phyloP scores from a whole-genome alignment of 1,140 invertebrate genomes.

The Sinella curviseta region DNA sequence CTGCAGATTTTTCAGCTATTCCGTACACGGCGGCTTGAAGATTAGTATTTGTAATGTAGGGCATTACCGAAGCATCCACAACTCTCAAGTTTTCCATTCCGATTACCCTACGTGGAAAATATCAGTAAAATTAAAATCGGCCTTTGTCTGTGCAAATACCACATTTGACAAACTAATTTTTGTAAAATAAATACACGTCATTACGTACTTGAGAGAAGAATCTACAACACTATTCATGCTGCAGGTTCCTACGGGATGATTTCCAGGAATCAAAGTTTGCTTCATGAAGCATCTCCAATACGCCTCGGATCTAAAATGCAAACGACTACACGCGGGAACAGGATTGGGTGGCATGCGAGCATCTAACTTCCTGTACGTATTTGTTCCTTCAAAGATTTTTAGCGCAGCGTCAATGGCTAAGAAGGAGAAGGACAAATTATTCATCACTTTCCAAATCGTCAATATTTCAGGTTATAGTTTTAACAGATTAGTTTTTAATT shows the following conservation, averaged over 20 bases:
- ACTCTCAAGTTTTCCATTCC: neutral
- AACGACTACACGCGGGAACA: neutral
- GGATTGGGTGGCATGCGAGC: neutral
- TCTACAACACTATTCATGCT: neutral
- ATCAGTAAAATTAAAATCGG: neutral
- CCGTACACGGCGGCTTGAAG: neutral
- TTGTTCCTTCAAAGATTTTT: neutral
- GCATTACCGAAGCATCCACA: conserved; percentile 1
- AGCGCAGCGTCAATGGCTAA: neutral
- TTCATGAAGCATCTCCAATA: conserved; percentile 9
- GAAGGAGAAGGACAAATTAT: too few species aligned
- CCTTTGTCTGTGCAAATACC: neutral
- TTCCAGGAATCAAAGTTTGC: neutral
- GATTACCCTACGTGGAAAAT: neutral
- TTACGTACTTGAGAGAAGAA: neutral
- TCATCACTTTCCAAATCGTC: neutral
- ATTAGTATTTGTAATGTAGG: neutral
- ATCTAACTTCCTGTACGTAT: neutral
- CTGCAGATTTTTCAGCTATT: neutral
- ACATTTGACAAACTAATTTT: too few species aligned
- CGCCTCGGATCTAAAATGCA: neutral
- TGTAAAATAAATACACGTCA: neutral
- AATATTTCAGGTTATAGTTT: neutral
- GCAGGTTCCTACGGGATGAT: neutral
- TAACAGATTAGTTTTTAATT: too few species aligned